Percentiles rank a stretch among this genome's conserved stretches.
Evolutionary conservation across 2,888 invertebrate genomes (phyloP).

Genomic region (Gari tellinella): DNA sequence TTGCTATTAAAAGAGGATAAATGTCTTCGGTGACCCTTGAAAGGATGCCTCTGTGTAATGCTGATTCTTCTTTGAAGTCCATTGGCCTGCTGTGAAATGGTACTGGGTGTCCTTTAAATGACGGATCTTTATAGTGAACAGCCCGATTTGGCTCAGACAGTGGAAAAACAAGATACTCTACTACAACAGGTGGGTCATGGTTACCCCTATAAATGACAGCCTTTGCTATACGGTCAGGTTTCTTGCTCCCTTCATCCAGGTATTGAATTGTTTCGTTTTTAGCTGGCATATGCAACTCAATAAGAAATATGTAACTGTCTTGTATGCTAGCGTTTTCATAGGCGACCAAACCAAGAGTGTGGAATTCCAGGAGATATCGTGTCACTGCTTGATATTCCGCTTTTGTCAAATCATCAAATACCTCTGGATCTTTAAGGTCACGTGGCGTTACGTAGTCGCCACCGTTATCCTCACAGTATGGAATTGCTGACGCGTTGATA

Average conservation of each 20-base stretch:
- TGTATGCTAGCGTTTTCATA: constrained; percentile 52
- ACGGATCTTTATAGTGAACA: constrained; percentile 54
- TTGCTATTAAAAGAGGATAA: constrained; percentile 64
- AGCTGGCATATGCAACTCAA: constrained; percentile 67
- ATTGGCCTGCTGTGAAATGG: constrained; percentile 67
- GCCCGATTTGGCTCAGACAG: constrained; percentile 62
- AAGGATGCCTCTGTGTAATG: constrained; percentile 38
- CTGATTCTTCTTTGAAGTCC: constrained; percentile 60
- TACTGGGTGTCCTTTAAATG: constrained; percentile 59
- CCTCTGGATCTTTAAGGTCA: constrained; percentile 64
- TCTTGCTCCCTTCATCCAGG: constrained; percentile 47
- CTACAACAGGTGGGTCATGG: constrained; percentile 64
- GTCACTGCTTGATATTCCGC: constrained; percentile 62
- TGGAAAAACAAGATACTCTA: constrained; percentile 77
- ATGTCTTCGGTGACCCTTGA: constrained; percentile 45
- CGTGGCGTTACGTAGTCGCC: constrained; percentile 39
- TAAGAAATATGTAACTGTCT: constrained; percentile 69
- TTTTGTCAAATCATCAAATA: constrained; percentile 73
- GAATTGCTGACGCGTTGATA: not conserved
- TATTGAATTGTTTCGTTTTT: constrained; percentile 66
- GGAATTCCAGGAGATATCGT: constrained; percentile 57
- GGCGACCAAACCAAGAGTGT: constrained; percentile 49
- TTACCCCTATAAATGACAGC: constrained; percentile 75
- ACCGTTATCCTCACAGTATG: not conserved
- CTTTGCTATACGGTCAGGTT: constrained; percentile 67